Conservation (phyloP, 2,888 invertebrate genomes). For the Diplazon laetatorius region DNA sequence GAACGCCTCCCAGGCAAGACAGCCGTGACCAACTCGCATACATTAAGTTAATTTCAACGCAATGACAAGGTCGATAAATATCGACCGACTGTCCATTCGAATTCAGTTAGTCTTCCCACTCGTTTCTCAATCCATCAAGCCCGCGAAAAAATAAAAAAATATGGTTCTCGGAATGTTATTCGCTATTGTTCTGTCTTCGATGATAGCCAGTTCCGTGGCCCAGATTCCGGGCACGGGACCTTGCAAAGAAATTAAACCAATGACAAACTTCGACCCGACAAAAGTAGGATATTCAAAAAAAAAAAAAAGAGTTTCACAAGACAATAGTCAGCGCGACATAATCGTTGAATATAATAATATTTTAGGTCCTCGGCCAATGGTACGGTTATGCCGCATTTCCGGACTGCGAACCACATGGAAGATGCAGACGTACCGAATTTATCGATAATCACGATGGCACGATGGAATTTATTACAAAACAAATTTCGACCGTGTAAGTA, state of each 20-base stretch:
- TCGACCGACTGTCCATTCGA: background rate
- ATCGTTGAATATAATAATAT: background rate
- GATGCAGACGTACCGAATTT: background rate
- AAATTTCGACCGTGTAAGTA: background rate
- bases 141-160: background rate
- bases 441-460: background rate
- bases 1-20: too few species aligned
- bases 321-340: background rate
- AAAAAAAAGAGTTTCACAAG: background rate
- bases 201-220: background rate
- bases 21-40: background rate
- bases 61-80: background rate
- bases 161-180: background rate
- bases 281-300: background rate
- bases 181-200: background rate
- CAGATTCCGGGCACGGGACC: background rate
- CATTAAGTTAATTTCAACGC: background rate
- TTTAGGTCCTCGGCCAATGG: conserved; percentile 3
- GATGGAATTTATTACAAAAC: background rate
- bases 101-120: background rate
- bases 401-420: background rate
- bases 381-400: background rate
- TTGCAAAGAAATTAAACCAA: background rate
- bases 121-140: background rate
- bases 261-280: background rate